These are phyloP conservation scores for Muscidifurax raptorellus DNA, from an alignment of 1,140 invertebrate genomes.

Conservation along the genomic window DNA sequence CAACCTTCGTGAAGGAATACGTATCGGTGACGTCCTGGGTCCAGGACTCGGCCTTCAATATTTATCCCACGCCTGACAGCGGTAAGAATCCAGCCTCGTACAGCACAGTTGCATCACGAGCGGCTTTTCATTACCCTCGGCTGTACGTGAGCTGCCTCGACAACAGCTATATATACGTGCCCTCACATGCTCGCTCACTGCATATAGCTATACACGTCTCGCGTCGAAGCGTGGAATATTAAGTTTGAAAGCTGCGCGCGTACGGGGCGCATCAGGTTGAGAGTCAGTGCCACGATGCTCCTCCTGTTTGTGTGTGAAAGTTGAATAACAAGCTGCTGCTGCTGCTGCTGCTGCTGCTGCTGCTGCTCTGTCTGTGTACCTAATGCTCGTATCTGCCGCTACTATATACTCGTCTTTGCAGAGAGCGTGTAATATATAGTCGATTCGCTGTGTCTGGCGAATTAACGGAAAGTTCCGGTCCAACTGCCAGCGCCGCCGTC, in stretches of 20 bases:
- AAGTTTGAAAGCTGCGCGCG: not conserved
- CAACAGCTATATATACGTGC: not conserved
- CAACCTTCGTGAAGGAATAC: constrained; percentile 90
- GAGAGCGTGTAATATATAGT: no score
- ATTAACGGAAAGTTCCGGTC: constrained; percentile 46
- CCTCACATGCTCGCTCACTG: not conserved
- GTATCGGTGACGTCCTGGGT: constrained; percentile 93
- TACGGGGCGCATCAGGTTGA: not conserved
- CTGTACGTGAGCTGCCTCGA: not conserved
- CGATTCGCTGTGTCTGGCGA: not conserved
- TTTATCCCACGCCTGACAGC: constrained; percentile 87
- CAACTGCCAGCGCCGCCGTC: not conserved
- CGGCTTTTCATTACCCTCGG: constrained; percentile 31
- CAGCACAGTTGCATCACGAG: not conserved
- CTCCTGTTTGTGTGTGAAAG: not conserved
- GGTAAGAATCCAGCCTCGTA: constrained; percentile 75
- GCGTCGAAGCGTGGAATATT: constrained; percentile 34
- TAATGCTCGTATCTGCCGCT: not conserved
- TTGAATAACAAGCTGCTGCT: not conserved
- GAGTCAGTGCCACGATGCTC: not conserved
- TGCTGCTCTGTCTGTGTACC: not conserved
- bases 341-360: not conserved
- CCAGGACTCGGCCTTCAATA: constrained; percentile 86
- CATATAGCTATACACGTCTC: not conserved
- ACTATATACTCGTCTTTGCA: not conserved